Evolutionary conservation across 2,113 vertebrate species (phyloP), one percentile per base, ranked within the genome.

Genomic region (Dipodomys spectabilis): DNA sequence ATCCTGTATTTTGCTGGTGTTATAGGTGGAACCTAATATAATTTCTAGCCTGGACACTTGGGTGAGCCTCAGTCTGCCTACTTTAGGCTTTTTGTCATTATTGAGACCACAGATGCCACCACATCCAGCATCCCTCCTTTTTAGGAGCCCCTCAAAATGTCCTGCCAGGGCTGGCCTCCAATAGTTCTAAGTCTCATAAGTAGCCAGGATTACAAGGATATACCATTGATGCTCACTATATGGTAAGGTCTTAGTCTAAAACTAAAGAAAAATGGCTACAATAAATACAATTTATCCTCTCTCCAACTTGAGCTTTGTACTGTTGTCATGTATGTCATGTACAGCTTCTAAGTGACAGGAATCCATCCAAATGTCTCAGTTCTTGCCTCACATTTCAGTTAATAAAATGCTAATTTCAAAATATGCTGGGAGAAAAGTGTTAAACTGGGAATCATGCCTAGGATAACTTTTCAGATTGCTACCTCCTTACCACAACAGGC

Each of bases 381-480:
- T 35, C 22, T 53, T 88, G 32, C 39, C 80, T 93, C 28, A 75
- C n/a, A 23, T 77, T 20, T 69, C 72, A 73, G 45, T 74, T 90
- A 86, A 49, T 78, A 71, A 94, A 96, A 94, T 79, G 90, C 60
- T 84, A 53, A 81, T 39, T 80, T 75, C 30, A 84, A 86, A 87
- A 44, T 67, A 12, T 64, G 6, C 30, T 71, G 30, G 71, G n/a
- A 80, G 53, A 78, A 92, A n/a, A 39, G 39, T 39, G 39, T 39
- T 39, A 39, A 39, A 12, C 49, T 49, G 49, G 49, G 49, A 49
- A 49, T 49, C 8, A 11, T 57, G 68, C 68, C 53, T 94, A 83
- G 67, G 23, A 68, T 69, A 49, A 22, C 64, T 28, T 44, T 45
- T 83, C 32, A 88, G 57, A 71, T 30, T 44, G 16, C 62, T 73